Evolutionary conservation across 2,888 invertebrate genomes (phyloP), one percentile per base, ranked within the genome.

Genomic region (Nephrotoma flavescens): DNA sequence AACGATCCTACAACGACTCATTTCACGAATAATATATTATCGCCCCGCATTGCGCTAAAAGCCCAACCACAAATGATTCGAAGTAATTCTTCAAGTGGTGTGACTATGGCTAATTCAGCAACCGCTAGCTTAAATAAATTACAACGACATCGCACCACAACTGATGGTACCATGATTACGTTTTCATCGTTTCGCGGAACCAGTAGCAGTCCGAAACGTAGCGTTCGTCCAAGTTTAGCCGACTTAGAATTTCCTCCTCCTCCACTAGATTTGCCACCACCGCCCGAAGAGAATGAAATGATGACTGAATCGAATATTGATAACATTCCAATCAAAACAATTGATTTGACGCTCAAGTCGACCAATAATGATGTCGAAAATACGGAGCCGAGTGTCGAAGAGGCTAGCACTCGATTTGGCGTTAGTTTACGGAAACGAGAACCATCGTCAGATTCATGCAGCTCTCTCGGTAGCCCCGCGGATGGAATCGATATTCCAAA

Each of bases 221-320:
- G 94, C 84, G 93, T 94, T 1, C 95, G 96, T 88, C 96, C 96
- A 0, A 94, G 94, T 0, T 92, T 96, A 87, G 96, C 96, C 4
- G 96, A 97, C 90, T 92, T 97, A 44, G 97, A 97, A 90, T 97
- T 97, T 91, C 97, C 97, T 0, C 97, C 97, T 19, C 97, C 97
- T 0, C 97, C 97, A 0, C 93, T 95, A 5, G 96, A 96, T 89
- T 91, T 96, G 86, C 96, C 96, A 1, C 96, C 96, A 19, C 96
- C 96, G 0, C 95, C 95, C 0, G 95, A 95, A 89, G 95, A 95
- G 87, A 92, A 93, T 89, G 92, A 92, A 88, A 90, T 90, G 15
- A 90, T 90, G 83, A 87, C 86, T 6, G 85, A 85, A 44, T 15
- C 42, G 42, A 42, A 84, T 42, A 89, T 83, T 41, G 87, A 87